Evolutionary conservation across 2,113 vertebrate genomes (phyloP).

Genomic region (Gymnorhina tibicen): DNA sequence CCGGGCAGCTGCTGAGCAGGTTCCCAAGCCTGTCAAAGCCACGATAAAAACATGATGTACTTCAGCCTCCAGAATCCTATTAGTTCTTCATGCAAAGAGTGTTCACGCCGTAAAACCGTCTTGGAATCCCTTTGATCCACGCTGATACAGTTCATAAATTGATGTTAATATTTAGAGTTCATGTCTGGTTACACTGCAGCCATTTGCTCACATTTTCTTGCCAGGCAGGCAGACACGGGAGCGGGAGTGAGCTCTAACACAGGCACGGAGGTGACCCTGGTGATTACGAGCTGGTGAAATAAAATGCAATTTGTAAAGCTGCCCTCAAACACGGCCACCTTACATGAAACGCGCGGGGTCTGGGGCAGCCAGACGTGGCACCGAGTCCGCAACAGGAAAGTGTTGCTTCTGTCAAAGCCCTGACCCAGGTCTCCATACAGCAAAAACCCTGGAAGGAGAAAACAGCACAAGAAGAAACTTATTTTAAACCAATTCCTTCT

Average conservation of each 20-base stretch:
- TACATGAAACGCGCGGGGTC: neutral
- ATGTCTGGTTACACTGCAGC: conserved; percentile 23
- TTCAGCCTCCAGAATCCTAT: conserved; percentile 39
- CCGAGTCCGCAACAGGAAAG: too few species aligned
- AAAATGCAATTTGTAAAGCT: neutral
- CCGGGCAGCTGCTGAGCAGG: neutral
- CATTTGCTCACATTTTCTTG: conserved; percentile 33
- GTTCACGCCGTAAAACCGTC: neutral
- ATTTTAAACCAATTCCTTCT: neutral
- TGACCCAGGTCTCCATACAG: neutral
- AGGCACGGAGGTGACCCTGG: neutral
- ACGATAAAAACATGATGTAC: conserved; percentile 31
- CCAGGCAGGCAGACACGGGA: neutral
- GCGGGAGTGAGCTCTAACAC: neutral
- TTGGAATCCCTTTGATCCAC: conserved; percentile 57
- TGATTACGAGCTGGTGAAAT: neutral
- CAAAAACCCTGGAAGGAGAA: neutral
- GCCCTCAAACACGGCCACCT: neutral
- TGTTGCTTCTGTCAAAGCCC: neutral
- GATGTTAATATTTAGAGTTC: conserved; percentile 65
- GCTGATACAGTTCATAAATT: conserved; percentile 60
- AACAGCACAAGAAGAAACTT: neutral
- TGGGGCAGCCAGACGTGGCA: neutral
- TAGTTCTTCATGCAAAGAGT: conserved; percentile 48
- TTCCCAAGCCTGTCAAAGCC: conserved; percentile 27